A percentile compares a stretch with the other conserved stretches of the same genome.
Evolutionary conservation across 2,797 vertebrate species (phyloP).

Genomic region (Coregonus ussuriensis): DNA sequence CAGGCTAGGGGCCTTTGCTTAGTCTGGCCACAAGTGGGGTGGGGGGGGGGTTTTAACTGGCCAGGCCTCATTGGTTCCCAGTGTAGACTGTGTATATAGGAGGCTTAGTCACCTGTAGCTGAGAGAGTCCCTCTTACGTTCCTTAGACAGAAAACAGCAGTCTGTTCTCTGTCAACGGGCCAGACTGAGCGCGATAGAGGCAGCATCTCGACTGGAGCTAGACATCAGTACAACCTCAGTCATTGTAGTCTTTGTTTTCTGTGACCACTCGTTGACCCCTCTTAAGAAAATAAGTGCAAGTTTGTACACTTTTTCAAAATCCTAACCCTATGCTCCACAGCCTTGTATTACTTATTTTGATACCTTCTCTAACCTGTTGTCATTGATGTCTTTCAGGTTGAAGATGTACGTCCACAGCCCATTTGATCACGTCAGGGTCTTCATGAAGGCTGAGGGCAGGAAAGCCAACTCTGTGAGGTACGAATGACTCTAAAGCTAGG

Average conservation of each 20-base stretch:
- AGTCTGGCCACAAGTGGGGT: slow-evolving; percentile 32
- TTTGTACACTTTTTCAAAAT: neutral
- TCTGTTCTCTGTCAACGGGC: slow-evolving; percentile 7
- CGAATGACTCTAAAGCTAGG: slow-evolving; percentile 27
- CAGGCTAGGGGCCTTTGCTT: slow-evolving; percentile 26
- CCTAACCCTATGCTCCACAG: neutral
- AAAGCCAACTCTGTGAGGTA: slow-evolving; percentile 84
- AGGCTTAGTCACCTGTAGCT: slow-evolving; percentile 2
- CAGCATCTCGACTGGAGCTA: neutral
- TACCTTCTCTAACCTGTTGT: neutral
- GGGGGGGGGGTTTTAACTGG: slow-evolving; percentile 26
- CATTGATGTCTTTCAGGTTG: slow-evolving; percentile 78
- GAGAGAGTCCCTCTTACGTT: neutral
- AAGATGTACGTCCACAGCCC: slow-evolving; percentile 80
- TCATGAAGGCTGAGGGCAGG: slow-evolving; percentile 89
- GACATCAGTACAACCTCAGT: slow-evolving; percentile 27
- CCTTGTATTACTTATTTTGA: neutral
- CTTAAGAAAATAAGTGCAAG: neutral
- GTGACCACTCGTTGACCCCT: neutral
- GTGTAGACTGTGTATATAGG: slow-evolving; percentile 22
- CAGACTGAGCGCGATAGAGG: slow-evolving; percentile 14
- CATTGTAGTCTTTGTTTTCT: slow-evolving; percentile 41
- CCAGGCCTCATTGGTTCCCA: slow-evolving; percentile 17
- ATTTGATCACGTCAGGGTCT: slow-evolving; percentile 77
- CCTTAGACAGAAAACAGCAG: too few species aligned